phyloP scores from a whole-genome alignment of 1,140 invertebrate genomes.

The Pygmarrhopalites habei region DNA sequence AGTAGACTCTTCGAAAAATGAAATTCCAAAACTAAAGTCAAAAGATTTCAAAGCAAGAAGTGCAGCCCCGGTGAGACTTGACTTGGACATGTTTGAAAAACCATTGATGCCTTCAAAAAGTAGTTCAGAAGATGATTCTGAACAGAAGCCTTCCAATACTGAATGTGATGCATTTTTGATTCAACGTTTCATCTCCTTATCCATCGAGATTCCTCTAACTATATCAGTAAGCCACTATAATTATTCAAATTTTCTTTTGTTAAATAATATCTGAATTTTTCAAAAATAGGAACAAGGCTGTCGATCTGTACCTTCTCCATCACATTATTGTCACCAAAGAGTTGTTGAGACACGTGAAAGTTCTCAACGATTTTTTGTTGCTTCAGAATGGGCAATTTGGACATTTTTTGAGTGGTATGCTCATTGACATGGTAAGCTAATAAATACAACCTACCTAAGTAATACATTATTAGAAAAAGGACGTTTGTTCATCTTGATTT shows the following conservation, averaged over 20 bases:
- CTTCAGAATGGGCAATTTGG: conserved; percentile 36
- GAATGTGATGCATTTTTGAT: conserved; percentile 14
- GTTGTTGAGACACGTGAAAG: conserved; percentile 28
- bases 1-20: too few relatives aligned
- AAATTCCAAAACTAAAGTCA: too few relatives aligned
- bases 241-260: background rate
- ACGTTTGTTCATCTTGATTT: background rate
- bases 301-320: conserved; percentile 24
- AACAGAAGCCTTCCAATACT: background rate
- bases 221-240: conserved; percentile 25
- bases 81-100: background rate
- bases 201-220: conserved; percentile 26
- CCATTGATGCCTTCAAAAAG: background rate
- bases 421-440: conserved; percentile 29
- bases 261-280: background rate
- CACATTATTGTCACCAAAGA: conserved; percentile 29
- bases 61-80: background rate
- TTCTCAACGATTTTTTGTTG: conserved; percentile 28
- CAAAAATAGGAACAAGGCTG: conserved; percentile 21
- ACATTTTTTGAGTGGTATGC: conserved; percentile 14
- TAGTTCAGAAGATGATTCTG: background rate
- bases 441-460: too few relatives aligned
- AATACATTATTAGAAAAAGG: background rate
- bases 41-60: background rate
- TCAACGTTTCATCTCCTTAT: conserved; percentile 23